phyloP scores from a whole-genome alignment of 2,888 invertebrate genomes.

The Gastrophysa polygoni region DNA sequence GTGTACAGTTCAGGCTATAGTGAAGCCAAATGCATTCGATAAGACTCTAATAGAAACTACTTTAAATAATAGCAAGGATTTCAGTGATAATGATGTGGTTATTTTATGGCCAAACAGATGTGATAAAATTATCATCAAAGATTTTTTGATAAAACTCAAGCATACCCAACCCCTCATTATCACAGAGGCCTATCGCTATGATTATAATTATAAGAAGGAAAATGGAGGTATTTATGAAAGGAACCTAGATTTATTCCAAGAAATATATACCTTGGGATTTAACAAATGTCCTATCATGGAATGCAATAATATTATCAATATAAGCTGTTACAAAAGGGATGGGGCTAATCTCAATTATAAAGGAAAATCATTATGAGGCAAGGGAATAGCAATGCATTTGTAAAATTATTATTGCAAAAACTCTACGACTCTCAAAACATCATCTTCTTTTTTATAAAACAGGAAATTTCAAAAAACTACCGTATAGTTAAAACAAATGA shows the following conservation, averaged over 20 bases:
- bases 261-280: background rate
- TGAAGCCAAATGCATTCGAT: background rate
- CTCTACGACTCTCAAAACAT: too few relatives aligned
- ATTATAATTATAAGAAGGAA: background rate
- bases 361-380: background rate
- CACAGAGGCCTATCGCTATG: background rate
- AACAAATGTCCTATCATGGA: conserved; percentile 1
- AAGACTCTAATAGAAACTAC: background rate
- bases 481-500: background rate
- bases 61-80: background rate
- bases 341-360: background rate
- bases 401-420: too few relatives aligned
- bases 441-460: background rate
- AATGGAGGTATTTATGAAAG: background rate
- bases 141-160: conserved; percentile 2
- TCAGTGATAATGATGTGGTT: background rate
- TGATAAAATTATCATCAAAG: background rate
- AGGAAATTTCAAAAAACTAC: background rate
- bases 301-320: background rate
- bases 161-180: conserved; percentile 5
- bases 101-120: background rate
- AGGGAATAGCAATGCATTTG: too few relatives aligned
- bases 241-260: background rate
- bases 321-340: background rate
- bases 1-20: background rate